Conservation (phyloP, 1,140 invertebrate species). For the Neotoxoptera formosana region DNA sequence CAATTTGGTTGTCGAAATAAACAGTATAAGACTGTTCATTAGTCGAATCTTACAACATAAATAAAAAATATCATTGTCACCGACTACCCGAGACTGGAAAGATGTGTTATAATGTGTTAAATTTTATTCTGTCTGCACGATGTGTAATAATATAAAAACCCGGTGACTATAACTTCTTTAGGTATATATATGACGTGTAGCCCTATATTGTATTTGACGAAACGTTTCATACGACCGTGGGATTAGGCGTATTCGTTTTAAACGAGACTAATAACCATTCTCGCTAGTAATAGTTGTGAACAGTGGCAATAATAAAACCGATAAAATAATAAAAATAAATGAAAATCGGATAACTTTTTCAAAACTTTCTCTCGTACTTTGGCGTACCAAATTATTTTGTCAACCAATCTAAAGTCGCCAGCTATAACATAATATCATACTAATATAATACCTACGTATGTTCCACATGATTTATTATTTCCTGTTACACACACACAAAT, state of each 20-base stretch:
- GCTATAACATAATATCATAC: neutral
- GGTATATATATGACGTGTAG: neutral
- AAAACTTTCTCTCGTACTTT: neutral
- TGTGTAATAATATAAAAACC: neutral
- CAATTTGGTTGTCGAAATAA: neutral
- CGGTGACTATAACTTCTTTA: neutral
- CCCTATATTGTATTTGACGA: neutral
- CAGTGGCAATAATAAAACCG: neutral
- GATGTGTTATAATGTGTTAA: neutral
- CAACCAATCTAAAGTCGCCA: neutral
- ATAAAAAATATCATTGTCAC: neutral
- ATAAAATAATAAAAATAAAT: neutral
- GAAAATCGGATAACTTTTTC: neutral
- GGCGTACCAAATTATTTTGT: neutral
- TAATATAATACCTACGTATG: neutral
- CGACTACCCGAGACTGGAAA: neutral
- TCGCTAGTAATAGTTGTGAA: neutral
- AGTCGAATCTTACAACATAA: neutral
- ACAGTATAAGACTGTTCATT: neutral
- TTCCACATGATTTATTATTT: neutral
- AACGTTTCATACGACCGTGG: neutral
- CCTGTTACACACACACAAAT: too few relatives aligned
- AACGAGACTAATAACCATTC: neutral
- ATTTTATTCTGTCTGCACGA: neutral
- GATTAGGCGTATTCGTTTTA: neutral